phyloP scores from a whole-genome alignment of 2,888 invertebrate genomes.

The Pachydiplax longipennis region DNA sequence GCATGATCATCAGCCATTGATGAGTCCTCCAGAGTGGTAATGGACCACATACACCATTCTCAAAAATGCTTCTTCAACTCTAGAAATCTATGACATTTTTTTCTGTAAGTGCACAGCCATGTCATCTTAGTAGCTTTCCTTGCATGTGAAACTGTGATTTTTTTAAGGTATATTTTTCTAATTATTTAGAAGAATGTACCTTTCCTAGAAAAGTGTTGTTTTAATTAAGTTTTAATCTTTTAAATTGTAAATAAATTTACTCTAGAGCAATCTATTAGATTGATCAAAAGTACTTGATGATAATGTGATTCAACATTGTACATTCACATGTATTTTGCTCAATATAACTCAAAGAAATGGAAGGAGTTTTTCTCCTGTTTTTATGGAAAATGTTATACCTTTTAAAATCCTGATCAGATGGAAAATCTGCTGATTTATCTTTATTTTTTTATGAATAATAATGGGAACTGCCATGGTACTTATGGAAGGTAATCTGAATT shows the following conservation, averaged over 20 bases:
- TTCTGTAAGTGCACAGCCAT: slow-evolving; percentile 8
- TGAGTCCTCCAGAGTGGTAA: neutral
- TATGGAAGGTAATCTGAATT: slow-evolving; percentile 6
- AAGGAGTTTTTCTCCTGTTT: neutral
- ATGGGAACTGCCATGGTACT: neutral
- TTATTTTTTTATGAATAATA: neutral
- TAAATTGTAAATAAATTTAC: slow-evolving; percentile 14
- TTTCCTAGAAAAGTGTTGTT: slow-evolving; percentile 13
- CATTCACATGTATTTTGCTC: slow-evolving; percentile 25
- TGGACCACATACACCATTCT: neutral
- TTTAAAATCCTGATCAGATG: too few relatives aligned
- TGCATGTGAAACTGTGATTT: slow-evolving; percentile 33
- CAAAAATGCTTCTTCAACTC: neutral
- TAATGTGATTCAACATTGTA: neutral
- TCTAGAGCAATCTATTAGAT: neutral
- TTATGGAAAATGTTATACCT: too few relatives aligned
- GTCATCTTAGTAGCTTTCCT: slow-evolving; percentile 31
- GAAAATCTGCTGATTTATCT: neutral
- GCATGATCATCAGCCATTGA: neutral
- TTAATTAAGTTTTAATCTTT: slow-evolving; percentile 24
- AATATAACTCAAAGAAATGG: neutral
- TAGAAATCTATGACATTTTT: neutral
- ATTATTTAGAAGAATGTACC: neutral
- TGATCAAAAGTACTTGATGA: neutral
- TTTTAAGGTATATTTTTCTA: slow-evolving; percentile 4